Evolutionary conservation across 2,888 invertebrate genomes (phyloP), one percentile per base, ranked within the genome.

Genomic region (Sussaba pulchella): DNA sequence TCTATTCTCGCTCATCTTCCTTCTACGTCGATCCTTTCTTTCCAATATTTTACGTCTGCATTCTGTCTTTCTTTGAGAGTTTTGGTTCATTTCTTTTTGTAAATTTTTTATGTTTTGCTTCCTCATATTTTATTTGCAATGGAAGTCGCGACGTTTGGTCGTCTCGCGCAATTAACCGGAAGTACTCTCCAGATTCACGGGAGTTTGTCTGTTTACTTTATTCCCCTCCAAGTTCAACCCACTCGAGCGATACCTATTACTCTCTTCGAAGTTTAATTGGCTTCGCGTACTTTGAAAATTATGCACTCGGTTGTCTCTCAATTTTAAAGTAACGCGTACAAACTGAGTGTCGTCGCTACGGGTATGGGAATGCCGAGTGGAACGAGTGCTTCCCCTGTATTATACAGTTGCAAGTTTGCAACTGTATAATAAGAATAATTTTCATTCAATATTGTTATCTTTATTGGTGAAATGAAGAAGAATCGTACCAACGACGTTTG

Each of bases 221-320:
- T 54, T 36, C 39, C 31, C 39, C 57, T 36, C 17, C 14, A 36
- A 41, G 61, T 61, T 61, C 21, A 61, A 41, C 19, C n/a, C 61
- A 61, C 21, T 41, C 12, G 21, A 5, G 19, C 41, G 24, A 63
- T 63, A 14, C 39, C 39, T 72, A 47, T 36, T 45, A 6, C 43
- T 72, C 17, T 26, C 45, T n/a, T 19, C 24, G 78, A 80, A 78
- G 78, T 80, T 72, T 74, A 74, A 83, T 26, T 47, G 63, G 73
- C 67, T 54, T 70, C 57, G n/a, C n/a, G 72, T 47, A 64, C 47
- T 12, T 45, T 61, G 19, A 61, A 19, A 14, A 61, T 61, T 61
- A 61, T 61, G 61, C 61, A 61, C 61, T 61, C 61, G 39, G 41
- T 43, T n/a, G 24, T 9, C 63, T 45, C 26, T n/a, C n/a, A 63